Conservation (phyloP, 2,888 invertebrate genomes). For the Agrotis segetum region DNA sequence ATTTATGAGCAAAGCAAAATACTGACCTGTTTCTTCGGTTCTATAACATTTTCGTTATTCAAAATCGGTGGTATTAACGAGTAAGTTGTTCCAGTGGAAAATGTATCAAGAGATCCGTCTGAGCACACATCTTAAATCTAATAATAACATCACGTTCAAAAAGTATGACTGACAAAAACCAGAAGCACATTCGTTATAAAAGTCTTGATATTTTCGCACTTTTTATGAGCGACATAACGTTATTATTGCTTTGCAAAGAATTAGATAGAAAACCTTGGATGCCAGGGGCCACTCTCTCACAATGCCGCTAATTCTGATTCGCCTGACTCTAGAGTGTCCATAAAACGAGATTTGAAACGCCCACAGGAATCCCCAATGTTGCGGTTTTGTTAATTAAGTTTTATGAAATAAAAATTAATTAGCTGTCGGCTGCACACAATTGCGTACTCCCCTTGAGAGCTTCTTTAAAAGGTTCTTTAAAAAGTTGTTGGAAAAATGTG, state of each 20-base stretch:
- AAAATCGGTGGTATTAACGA: constrained; percentile 39
- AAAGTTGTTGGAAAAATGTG: constrained; percentile 26
- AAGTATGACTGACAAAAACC: constrained; percentile 54
- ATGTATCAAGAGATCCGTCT: constrained; percentile 36
- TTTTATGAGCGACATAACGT: constrained; percentile 62
- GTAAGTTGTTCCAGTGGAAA: constrained; percentile 30
- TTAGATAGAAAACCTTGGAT: constrained; percentile 50
- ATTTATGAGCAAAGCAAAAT: constrained; percentile 37
- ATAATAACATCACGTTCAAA: constrained; percentile 56
- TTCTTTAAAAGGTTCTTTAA: constrained; percentile 8
- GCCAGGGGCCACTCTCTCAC: constrained; percentile 20
- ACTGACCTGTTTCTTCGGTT: constrained; percentile 15
- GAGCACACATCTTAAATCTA: constrained; percentile 50
- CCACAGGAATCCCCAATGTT: constrained; percentile 24
- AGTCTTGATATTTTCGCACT: constrained; percentile 60
- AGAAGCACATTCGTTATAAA: constrained; percentile 59
- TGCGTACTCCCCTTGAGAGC: constrained; percentile 18
- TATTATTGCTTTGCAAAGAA: constrained; percentile 59
- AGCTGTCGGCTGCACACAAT: constrained; percentile 21
- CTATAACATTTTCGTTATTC: constrained; percentile 18
- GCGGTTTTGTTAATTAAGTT: constrained; percentile 36
- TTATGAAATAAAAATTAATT: constrained; percentile 53
- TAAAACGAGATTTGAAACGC: constrained; percentile 32
- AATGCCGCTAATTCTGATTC: constrained; percentile 32
- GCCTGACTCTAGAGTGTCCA: constrained; percentile 24